These are phyloP conservation scores for Paratrypauchen microcephalus DNA, from an alignment of 2,797 vertebrate genomes.

Conservation along the genomic window DNA sequence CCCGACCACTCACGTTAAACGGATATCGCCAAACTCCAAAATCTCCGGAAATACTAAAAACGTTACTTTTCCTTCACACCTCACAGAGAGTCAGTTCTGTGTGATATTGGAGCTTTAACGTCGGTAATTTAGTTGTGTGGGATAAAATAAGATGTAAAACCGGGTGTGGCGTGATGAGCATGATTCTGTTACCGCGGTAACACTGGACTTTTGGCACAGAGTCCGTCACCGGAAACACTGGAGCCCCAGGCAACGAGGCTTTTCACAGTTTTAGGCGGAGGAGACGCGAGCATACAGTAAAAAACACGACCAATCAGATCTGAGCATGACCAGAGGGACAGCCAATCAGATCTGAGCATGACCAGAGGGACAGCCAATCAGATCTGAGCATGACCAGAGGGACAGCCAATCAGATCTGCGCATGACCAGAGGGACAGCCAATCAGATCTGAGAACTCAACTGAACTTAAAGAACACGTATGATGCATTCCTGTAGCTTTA, in stretches of 20 bases:
- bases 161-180: neutral
- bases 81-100: too few species aligned
- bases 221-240: neutral
- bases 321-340: neutral
- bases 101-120: neutral
- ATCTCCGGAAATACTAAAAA: too few species aligned
- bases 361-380: neutral
- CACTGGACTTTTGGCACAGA: conserved; percentile 36
- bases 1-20: too few species aligned
- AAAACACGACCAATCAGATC: too few species aligned
- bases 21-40: too few species aligned
- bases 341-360: too few species aligned
- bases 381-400: neutral
- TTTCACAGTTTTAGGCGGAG: conserved; percentile 14
- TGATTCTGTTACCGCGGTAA: neutral
- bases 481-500: too few species aligned
- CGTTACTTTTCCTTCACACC: too few species aligned
- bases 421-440: neutral
- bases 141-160: neutral
- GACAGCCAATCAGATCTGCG: neutral
- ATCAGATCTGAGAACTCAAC: neutral
- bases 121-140: neutral
- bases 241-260: conserved; percentile 7
- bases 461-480: neutral
- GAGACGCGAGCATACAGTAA: conserved; percentile 9